phyloP scores from a whole-genome alignment of 2,797 vertebrate species.

The Gila robusta region DNA sequence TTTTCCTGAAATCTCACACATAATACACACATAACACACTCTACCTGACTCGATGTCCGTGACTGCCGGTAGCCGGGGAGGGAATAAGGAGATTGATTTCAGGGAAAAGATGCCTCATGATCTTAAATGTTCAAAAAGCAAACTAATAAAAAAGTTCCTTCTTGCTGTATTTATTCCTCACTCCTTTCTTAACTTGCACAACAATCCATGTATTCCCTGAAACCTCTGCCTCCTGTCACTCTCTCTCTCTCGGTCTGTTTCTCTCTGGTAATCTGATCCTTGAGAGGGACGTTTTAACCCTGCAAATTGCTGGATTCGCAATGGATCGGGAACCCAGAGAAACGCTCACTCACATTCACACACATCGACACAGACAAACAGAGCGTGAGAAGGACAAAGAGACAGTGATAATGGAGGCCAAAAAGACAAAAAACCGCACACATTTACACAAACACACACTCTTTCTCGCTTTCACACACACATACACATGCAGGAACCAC shows the following conservation, averaged over 20 bases:
- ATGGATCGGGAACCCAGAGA: constrained; percentile 13
- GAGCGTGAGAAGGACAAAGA: constrained; percentile 62
- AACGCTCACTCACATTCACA: constrained; percentile 39
- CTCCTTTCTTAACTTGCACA: not conserved
- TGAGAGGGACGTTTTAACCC: constrained; percentile 34
- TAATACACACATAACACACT: not conserved
- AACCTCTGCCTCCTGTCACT: constrained; percentile 16
- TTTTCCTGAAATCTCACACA: not conserved
- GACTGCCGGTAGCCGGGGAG: constrained; percentile 14
- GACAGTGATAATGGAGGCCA: constrained; percentile 13
- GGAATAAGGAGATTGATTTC: constrained; percentile 35
- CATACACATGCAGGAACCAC: constrained; percentile 72
- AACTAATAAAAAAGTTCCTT: not conserved
- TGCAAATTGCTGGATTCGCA: constrained; percentile 13
- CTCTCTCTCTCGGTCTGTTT: constrained; percentile 7
- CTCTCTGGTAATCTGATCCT: constrained; percentile 51
- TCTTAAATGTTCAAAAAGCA: not conserved
- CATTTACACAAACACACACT: constrained; percentile 16
- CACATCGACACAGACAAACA: constrained; percentile 22
- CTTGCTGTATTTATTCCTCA: not conserved
- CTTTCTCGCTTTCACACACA: not conserved
- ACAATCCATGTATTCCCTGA: not conserved
- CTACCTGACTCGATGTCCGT: constrained; percentile 50
- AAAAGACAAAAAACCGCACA: constrained; percentile 10
- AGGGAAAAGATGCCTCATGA: constrained; percentile 48